Conservation (phyloP, 2,113 vertebrate species). For the Cardinalis cardinalis region DNA sequence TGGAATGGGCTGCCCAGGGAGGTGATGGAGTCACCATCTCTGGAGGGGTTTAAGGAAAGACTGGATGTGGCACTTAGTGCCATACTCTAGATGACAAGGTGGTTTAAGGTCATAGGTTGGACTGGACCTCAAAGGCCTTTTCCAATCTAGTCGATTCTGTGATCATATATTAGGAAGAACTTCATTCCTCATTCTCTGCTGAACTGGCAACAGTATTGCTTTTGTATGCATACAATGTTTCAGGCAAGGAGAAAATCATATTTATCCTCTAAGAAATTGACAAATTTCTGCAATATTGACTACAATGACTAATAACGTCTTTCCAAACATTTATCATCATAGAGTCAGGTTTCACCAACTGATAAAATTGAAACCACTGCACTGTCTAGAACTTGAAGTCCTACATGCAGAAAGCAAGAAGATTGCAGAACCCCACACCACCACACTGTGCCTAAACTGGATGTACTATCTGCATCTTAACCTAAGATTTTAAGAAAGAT, state of each 20-base stretch:
- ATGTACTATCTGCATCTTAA: background rate
- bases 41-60: background rate
- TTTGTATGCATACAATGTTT: background rate
- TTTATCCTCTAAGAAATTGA: background rate
- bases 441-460: background rate
- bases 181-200: background rate
- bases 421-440: fast-evolving
- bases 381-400: background rate
- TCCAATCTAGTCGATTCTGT: background rate
- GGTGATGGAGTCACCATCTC: background rate
- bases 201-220: background rate
- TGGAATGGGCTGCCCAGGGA: background rate
- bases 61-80: background rate
- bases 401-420: background rate
- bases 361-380: background rate
- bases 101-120: background rate
- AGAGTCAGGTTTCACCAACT: background rate
- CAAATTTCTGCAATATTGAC: background rate
- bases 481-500: background rate
- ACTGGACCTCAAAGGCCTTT: background rate
- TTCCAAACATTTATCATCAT: background rate
- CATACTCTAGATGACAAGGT: background rate
- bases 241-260: fast-evolving
- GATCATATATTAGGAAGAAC: background rate
- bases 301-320: background rate